Percentiles rank a stretch among this genome's conserved stretches.
Evolutionary conservation across 2,888 invertebrate genomes (phyloP).

Genomic region (Eupeodes luniger): DNA sequence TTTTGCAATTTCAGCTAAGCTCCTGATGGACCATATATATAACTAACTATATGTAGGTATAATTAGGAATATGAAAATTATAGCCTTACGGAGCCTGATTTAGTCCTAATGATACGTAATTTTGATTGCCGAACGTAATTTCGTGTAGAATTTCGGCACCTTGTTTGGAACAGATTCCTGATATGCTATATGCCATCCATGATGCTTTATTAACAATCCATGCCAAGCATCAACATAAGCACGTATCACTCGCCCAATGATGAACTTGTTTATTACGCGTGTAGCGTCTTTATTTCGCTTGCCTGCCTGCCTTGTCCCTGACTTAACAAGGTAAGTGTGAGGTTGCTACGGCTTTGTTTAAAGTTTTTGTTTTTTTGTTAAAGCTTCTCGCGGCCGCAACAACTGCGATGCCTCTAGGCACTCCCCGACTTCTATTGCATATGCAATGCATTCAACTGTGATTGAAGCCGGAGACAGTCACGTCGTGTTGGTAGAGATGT

Average conservation of each 20-base stretch:
- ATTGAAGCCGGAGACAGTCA: slow-evolving; percentile 66
- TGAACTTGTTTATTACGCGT: slow-evolving; percentile 59
- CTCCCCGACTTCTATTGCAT: slow-evolving; percentile 62
- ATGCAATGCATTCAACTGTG: slow-evolving; percentile 39
- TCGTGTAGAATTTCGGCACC: slow-evolving; percentile 76
- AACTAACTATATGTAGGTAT: slow-evolving; percentile 52
- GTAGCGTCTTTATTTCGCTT: slow-evolving; percentile 53
- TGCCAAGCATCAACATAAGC: slow-evolving; percentile 19
- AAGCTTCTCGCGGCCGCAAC: background rate
- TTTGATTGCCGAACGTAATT: slow-evolving; percentile 80
- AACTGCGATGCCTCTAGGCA: slow-evolving; percentile 51
- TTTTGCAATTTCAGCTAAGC: slow-evolving; percentile 25
- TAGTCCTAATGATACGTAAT: slow-evolving; percentile 82
- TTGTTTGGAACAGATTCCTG: slow-evolving; percentile 62
- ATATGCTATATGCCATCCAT: too few species aligned
- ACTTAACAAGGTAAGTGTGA: slow-evolving; percentile 60
- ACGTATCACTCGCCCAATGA: slow-evolving; percentile 38
- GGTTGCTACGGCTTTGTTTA: slow-evolving; percentile 40
- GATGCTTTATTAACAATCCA: slow-evolving; percentile 14
- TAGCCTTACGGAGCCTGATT: slow-evolving; percentile 80
- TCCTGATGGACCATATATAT: background rate
- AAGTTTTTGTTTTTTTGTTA: background rate
- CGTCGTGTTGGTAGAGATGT: slow-evolving; percentile 67
- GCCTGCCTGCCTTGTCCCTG: too few species aligned
- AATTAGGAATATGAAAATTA: slow-evolving; percentile 78